These are phyloP conservation scores for Elephantulus edwardii DNA, from an alignment of 2,113 vertebrate genomes.

Conservation along the genomic window DNA sequence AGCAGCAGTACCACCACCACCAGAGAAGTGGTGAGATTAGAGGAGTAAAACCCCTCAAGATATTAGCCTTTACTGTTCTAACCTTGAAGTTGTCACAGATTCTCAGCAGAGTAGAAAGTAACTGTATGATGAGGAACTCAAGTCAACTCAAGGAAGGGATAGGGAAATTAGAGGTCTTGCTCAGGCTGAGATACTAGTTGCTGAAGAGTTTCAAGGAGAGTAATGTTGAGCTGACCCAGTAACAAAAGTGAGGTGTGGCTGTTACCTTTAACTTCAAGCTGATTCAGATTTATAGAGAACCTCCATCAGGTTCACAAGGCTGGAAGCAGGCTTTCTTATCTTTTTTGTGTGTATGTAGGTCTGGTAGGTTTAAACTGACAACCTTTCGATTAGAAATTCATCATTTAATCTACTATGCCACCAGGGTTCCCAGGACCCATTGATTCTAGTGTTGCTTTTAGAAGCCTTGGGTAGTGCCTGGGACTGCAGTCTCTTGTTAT, in stretches of 20 bases:
- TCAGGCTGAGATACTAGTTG: not conserved
- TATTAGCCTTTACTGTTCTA: not conserved
- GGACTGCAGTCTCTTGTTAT: too few relatives aligned
- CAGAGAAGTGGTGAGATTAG: not conserved
- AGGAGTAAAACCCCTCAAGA: not conserved
- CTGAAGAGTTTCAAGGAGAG: not conserved
- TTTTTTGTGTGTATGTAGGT: too few relatives aligned
- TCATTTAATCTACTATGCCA: too few relatives aligned
- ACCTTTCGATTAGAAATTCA: too few relatives aligned
- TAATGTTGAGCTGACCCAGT: not conserved
- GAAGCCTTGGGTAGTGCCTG: not conserved
- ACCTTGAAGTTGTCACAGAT: not conserved
- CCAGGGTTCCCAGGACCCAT: not conserved
- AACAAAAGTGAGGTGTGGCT: not conserved
- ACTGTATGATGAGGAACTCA: not conserved
- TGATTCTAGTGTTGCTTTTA: not conserved
- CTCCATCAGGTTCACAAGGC: too few relatives aligned
- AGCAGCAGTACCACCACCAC: not conserved
- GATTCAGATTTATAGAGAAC: too few relatives aligned
- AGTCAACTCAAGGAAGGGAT: not conserved
- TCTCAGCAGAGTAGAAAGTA: not conserved
- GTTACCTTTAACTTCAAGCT: not conserved
- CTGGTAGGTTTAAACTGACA: too few relatives aligned
- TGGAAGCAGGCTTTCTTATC: too few relatives aligned
- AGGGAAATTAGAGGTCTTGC: too few relatives aligned